These are phyloP conservation scores for Aplocera efformata DNA, from an alignment of 2,888 invertebrate genomes.

Conservation along the genomic window DNA sequence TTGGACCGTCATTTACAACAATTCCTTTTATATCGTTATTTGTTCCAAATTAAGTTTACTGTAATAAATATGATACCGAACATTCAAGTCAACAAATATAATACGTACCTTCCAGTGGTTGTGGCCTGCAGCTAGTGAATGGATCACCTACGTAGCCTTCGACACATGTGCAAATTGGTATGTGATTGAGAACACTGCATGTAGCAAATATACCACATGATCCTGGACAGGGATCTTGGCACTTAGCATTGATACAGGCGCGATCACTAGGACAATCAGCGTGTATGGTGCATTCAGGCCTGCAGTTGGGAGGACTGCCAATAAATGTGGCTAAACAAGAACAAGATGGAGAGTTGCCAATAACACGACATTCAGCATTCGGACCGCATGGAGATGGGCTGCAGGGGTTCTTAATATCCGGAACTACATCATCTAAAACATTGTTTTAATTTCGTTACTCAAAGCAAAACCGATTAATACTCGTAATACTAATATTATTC, in stretches of 20 bases:
- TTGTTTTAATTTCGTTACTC: background rate
- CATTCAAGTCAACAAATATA: background rate
- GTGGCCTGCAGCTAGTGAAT: slow-evolving; percentile 80
- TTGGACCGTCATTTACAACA: too few relatives aligned
- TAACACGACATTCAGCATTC: slow-evolving; percentile 82
- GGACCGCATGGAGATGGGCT: slow-evolving; percentile 84
- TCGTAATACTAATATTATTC: too few relatives aligned
- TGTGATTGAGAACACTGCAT: slow-evolving; percentile 85
- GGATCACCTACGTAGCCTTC: slow-evolving; percentile 88
- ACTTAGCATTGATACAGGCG: slow-evolving; percentile 88
- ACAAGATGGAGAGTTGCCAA: slow-evolving; percentile 82
- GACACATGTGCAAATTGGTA: slow-evolving; percentile 87
- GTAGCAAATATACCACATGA: slow-evolving; percentile 84
- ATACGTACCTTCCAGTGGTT: slow-evolving; percentile 75
- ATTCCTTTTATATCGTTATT: too few relatives aligned
- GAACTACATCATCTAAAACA: slow-evolving; percentile 49
- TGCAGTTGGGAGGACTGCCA: slow-evolving; percentile 86
- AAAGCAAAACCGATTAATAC: too few relatives aligned
- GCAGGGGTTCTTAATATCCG: slow-evolving; percentile 72
- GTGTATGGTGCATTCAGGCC: slow-evolving; percentile 85
- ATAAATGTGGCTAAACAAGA: slow-evolving; percentile 83
- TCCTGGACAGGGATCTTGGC: slow-evolving; percentile 89
- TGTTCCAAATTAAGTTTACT: too few relatives aligned
- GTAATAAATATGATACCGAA: too few relatives aligned
- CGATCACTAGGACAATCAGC: slow-evolving; percentile 87